phyloP scores from a whole-genome alignment of 2,888 invertebrate genomes.

The Lasioglossum oenotherae region DNA sequence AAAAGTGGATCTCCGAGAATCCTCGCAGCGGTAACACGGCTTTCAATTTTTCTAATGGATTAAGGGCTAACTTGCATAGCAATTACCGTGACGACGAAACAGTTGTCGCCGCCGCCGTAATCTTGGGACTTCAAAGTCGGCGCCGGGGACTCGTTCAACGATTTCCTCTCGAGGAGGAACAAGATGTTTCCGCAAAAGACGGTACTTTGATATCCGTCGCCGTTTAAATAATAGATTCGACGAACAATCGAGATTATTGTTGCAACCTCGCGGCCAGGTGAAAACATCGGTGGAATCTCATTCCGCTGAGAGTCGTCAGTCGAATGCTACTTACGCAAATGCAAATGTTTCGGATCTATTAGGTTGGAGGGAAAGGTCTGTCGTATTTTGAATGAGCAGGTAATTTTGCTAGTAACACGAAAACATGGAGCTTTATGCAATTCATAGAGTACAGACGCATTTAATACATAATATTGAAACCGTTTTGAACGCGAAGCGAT shows the following conservation, averaged over 20 bases:
- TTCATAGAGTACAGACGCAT: no score
- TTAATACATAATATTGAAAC: no score
- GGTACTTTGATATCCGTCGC: background rate
- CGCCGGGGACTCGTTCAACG: background rate
- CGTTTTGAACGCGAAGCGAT: no score
- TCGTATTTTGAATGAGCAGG: no score
- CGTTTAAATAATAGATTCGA: background rate
- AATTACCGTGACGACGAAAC: constrained; percentile 33
- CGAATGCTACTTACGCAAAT: background rate
- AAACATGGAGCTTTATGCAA: no score
- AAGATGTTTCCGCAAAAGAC: constrained; percentile 2
- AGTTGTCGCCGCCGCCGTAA: constrained; percentile 8
- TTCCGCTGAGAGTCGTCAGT: background rate
- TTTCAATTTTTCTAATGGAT: constrained; percentile 59
- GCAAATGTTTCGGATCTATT: background rate
- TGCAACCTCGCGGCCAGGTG: background rate
- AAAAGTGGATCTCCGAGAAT: constrained; percentile 50
- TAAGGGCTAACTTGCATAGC: constrained; percentile 33
- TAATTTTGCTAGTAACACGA: no score
- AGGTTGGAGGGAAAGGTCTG: no score
- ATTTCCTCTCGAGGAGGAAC: constrained; percentile 8
- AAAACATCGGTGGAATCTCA: background rate
- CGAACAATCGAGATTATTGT: background rate
- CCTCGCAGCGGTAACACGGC: constrained; percentile 20
- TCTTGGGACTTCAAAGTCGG: constrained; percentile 5